Percentiles rank a stretch among this genome's conserved stretches.
These are phyloP conservation scores for Pilophorus perplexus DNA, from an alignment of 2,888 invertebrate genomes.

Conservation along the genomic window DNA sequence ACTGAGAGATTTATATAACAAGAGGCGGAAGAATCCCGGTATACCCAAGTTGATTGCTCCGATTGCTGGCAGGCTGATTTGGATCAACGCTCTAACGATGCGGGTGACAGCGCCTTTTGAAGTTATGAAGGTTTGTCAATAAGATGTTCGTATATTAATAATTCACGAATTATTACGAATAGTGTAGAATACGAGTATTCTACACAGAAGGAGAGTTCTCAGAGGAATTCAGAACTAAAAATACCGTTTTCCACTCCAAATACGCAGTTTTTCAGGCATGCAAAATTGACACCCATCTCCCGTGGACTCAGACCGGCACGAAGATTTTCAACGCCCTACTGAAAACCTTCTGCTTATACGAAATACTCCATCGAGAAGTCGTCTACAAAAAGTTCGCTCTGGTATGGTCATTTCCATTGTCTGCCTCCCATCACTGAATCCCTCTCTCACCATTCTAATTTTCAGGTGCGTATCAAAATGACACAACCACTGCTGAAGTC, in stretches of 20 bases:
- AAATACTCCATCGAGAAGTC: slow-evolving; percentile 75
- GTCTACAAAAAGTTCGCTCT: slow-evolving; percentile 61
- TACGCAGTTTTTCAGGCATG: slow-evolving; percentile 4
- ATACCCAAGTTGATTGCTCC: slow-evolving; percentile 32
- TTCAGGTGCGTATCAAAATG: slow-evolving; percentile 31
- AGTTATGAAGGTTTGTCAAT: slow-evolving; percentile 35
- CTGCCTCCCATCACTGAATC: neutral
- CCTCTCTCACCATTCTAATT: no score
- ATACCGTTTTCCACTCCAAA: no score
- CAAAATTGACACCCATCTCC: slow-evolving; percentile 19
- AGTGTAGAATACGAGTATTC: no score
- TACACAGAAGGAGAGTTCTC: no score
- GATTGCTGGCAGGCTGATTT: slow-evolving; percentile 19
- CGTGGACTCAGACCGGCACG: slow-evolving; percentile 63
- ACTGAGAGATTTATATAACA: slow-evolving; percentile 36
- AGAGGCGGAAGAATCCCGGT: slow-evolving; percentile 21
- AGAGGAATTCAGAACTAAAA: no score
- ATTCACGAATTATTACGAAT: no score
- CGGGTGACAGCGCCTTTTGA: slow-evolving; percentile 21
- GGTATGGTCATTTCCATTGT: slow-evolving; percentile 20
- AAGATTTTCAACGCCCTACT: slow-evolving; percentile 76
- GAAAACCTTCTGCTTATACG: slow-evolving; percentile 77
- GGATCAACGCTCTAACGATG: slow-evolving; percentile 5
- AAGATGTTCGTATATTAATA: no score
- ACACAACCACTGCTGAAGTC: slow-evolving; percentile 30